These are phyloP conservation scores for Polia nebulosa DNA, from an alignment of 2,888 invertebrate genomes.

Conservation along the genomic window DNA sequence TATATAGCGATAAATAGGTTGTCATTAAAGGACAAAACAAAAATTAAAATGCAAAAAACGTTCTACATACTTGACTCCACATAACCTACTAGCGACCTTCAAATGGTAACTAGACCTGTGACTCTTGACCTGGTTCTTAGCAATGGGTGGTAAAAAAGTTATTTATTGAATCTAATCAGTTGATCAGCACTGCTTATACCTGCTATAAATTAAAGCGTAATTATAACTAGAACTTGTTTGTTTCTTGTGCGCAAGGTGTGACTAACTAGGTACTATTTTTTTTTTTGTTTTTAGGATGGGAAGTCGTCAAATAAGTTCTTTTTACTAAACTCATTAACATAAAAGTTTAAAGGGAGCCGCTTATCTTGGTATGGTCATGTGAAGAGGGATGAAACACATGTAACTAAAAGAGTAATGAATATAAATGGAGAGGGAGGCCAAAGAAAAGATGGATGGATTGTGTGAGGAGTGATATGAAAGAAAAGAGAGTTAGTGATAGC, in stretches of 20 bases:
- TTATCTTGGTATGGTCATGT: too few relatives aligned
- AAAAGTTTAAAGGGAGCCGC: too few relatives aligned
- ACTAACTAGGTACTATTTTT: not conserved
- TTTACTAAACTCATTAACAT: too few relatives aligned
- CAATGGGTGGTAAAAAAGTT: slow-evolving; percentile 28
- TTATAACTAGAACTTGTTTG: slow-evolving; percentile 6
- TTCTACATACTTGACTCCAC: not conserved
- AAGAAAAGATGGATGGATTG: too few relatives aligned
- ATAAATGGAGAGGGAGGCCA: too few relatives aligned
- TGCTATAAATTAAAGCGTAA: slow-evolving; percentile 27
- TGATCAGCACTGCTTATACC: slow-evolving; percentile 14
- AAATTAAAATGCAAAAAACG: not conserved
- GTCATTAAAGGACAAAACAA: not conserved
- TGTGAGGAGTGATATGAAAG: too few relatives aligned
- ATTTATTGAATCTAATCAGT: slow-evolving; percentile 41
- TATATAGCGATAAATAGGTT: too few relatives aligned
- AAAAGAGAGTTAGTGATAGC: too few relatives aligned
- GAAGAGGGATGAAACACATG: too few relatives aligned
- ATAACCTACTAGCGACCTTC: slow-evolving; percentile 35
- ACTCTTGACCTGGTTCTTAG: slow-evolving; percentile 54
- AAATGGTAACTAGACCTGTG: slow-evolving; percentile 34
- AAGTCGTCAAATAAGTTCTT: too few relatives aligned
- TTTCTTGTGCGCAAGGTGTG: not conserved
- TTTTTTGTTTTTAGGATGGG: not conserved
- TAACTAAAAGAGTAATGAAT: too few relatives aligned